Base-by-base conservation (phyloP, 1,140 invertebrate species). In the Solen grandis region DNA sequence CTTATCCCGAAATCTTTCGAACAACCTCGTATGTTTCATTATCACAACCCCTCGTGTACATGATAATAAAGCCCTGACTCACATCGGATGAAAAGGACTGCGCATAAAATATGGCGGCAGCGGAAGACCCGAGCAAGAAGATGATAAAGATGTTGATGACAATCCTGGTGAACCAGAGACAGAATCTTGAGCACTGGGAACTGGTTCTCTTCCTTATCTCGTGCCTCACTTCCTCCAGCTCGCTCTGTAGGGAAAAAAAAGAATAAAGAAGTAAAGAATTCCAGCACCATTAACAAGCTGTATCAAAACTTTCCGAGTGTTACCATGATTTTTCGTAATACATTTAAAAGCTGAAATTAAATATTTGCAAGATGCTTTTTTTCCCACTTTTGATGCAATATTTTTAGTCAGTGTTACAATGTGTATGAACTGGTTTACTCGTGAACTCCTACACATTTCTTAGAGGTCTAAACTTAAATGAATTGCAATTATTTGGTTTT, bases 31-130 rank as follows among this genome's bases (percentile, higher is more conserved):
- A n/a, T n/a, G n/a, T n/a, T n/a, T n/a, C n/a, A n/a, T n/a, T n/a
- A n/a, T n/a, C n/a, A n/a, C n/a, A n/a, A n/a, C n/a, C n/a, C n/a
- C n/a, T n/a, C n/a, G n/a, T n/a, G n/a, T n/a, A n/a, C n/a, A n/a
- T n/a, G n/a, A n/a, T n/a, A n/a, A n/a, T n/a, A n/a, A n/a, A n/a
- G n/a, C n/a, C n/a, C n/a, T n/a, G n/a, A n/a, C 41, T 46, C 69
- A 78, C 75, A n/a, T 68, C 54, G 4, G 75, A 19, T 5, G 75
- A 59, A 35, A 68, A 78, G 10, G 35, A 69, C 36, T 78, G 75
- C 10, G 75, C 75, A 25, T 25, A 68, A 54, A 59, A 78, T 10
- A 78, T 69, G 22, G 75, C 75, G 0, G 75, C 75, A 22, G 75
- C 75, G 22, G 75, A 41, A 3, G 35, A 63, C 13, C 29, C 75